A percentile compares a stretch with the other conserved stretches of the same genome.
These are phyloP conservation scores for Eilema depressum DNA, from an alignment of 2,888 invertebrate species.

Conservation along the genomic window DNA sequence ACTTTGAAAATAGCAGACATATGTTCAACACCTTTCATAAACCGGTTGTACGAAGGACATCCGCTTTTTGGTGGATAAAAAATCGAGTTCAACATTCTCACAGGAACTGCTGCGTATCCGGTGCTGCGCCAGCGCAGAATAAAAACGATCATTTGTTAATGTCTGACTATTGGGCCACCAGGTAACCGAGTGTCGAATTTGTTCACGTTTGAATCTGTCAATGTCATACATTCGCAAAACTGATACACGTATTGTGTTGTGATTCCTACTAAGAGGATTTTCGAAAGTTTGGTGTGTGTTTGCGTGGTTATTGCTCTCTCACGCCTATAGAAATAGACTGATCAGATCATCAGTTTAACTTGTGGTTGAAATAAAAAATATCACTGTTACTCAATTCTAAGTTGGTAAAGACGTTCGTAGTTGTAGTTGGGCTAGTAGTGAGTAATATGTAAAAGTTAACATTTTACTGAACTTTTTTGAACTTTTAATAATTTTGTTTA, in stretches of 20 bases:
- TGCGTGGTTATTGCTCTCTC: conserved; percentile 10
- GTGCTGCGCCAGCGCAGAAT: conserved; percentile 81
- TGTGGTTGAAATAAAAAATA: conserved; percentile 3
- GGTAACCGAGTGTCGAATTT: conserved; percentile 63
- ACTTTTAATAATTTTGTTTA: neutral
- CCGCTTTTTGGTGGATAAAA: conserved; percentile 84
- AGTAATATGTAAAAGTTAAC: neutral
- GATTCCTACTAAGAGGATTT: conserved; percentile 21
- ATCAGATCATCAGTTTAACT: neutral
- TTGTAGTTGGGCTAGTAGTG: neutral
- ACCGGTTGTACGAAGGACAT: conserved; percentile 86
- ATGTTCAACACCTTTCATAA: conserved; percentile 87
- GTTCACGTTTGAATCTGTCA: conserved; percentile 60
- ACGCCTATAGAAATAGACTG: neutral
- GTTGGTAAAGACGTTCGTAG: neutral
- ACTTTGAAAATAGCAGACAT: conserved; percentile 77
- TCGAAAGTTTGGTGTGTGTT: conserved; percentile 20
- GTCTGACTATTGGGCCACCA: conserved; percentile 70
- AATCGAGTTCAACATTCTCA: conserved; percentile 84
- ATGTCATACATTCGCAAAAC: conserved; percentile 49
- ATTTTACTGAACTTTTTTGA: neutral
- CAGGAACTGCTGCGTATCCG: conserved; percentile 85
- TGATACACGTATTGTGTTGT: conserved; percentile 32
- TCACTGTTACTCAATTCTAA: neutral
- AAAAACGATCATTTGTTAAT: conserved; percentile 84